A percentile compares a stretch with the other conserved stretches of the same genome.
phyloP scores from a whole-genome alignment of 2,797 vertebrate genomes.

The Lepus oiostolus region DNA sequence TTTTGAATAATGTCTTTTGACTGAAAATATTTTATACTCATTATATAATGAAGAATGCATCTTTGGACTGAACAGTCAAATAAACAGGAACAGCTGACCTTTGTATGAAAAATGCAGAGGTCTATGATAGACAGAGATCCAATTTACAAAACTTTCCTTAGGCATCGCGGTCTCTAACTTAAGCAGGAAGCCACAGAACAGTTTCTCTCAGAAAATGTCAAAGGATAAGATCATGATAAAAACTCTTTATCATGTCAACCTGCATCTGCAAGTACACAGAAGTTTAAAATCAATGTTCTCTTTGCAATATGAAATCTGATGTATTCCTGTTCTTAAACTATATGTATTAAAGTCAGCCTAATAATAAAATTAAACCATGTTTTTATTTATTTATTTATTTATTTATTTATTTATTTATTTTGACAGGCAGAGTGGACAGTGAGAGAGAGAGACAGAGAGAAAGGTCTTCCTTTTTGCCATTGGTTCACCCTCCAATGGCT shows the following conservation, averaged over 20 bases:
- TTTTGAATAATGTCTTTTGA: not conserved
- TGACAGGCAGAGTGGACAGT: too few relatives aligned
- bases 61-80: not conserved
- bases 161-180: not conserved
- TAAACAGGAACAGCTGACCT: not conserved
- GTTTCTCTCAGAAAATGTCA: not conserved
- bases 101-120: not conserved
- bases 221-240: not conserved
- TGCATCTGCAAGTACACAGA: not conserved
- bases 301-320: conserved; percentile 2
- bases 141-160: conserved; percentile 2
- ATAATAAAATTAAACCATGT: not conserved
- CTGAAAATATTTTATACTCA: conserved; percentile 30
- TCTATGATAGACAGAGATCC: not conserved
- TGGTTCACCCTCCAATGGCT: too few relatives aligned
- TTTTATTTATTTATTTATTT: not conserved
- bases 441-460: too few relatives aligned
- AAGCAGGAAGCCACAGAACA: not conserved
- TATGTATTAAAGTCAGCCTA: not conserved
- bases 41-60: not conserved
- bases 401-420: too few relatives aligned
- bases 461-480: too few relatives aligned
- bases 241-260: not conserved
- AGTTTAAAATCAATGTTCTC: not conserved
- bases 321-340: not conserved